Evolutionary conservation across 2,797 vertebrate species (phyloP).

Genomic region (Buceros bicornis): DNA sequence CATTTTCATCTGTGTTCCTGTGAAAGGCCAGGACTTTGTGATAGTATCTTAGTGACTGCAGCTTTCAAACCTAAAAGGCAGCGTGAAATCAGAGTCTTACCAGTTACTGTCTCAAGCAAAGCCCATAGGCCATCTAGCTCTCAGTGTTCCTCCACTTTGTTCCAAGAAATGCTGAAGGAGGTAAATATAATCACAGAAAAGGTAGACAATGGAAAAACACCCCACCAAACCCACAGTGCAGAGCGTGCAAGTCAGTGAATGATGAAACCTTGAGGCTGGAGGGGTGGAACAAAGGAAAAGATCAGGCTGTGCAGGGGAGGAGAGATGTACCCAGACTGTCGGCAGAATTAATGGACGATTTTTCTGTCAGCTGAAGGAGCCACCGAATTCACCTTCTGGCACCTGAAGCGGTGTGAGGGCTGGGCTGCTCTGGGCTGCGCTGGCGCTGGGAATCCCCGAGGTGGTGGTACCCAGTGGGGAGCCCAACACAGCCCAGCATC

Average conservation of each 20-base stretch:
- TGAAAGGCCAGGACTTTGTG: not conserved
- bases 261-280: not conserved
- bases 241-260: not conserved
- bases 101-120: not conserved
- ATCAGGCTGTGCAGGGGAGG: not conserved
- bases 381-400: not conserved
- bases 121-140: not conserved
- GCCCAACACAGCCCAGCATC: not conserved
- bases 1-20: not conserved
- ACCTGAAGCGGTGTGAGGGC: not conserved
- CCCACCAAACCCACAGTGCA: not conserved
- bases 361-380: not conserved
- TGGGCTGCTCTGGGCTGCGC: not conserved
- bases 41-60: not conserved
- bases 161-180: not conserved
- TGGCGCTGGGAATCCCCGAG: rapidly evolving
- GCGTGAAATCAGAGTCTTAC: not conserved
- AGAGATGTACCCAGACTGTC: not conserved
- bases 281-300: not conserved
- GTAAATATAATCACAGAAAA: not conserved
- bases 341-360: not conserved
- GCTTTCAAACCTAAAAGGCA: not conserved
- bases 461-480: rapidly evolving
- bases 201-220: not conserved
- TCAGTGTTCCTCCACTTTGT: not conserved